These are phyloP conservation scores for Germaria angustata DNA, from an alignment of 2,888 invertebrate species.

Conservation along the genomic window DNA sequence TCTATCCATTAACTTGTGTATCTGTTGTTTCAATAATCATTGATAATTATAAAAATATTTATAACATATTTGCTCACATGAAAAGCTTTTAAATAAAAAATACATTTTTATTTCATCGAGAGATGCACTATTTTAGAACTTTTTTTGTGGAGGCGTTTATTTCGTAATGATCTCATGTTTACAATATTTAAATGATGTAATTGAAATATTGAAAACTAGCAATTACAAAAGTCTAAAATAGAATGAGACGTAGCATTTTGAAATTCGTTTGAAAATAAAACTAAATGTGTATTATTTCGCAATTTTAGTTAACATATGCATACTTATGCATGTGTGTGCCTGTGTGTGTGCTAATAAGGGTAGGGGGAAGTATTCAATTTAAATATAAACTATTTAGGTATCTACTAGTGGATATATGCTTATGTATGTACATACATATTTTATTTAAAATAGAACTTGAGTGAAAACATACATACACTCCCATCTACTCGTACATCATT, in stretches of 20 bases:
- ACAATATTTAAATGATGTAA: constrained; percentile 56
- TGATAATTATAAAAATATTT: constrained; percentile 22
- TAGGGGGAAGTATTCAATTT: not conserved
- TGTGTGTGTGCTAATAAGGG: not conserved
- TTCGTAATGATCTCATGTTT: constrained; percentile 61
- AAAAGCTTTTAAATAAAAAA: constrained; percentile 50
- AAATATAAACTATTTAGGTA: not conserved
- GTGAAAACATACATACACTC: no score
- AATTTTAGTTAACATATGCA: not conserved
- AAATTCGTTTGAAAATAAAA: constrained; percentile 10
- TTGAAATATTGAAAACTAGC: constrained; percentile 39
- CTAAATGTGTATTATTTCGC: not conserved
- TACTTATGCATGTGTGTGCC: no score
- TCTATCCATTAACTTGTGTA: not conserved
- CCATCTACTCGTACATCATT: no score
- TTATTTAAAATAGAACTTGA: no score
- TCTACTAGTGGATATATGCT: not conserved
- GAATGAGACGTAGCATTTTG: constrained; percentile 13
- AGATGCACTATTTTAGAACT: constrained; percentile 32
- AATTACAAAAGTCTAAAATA: constrained; percentile 23
- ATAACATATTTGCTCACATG: not conserved
- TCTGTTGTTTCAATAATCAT: constrained; percentile 14
- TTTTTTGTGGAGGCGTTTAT: constrained; percentile 40
- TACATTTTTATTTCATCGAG: constrained; percentile 18
- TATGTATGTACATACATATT: not conserved